Evolutionary conservation across 2,797 vertebrate genomes (phyloP), one percentile per base, ranked within the genome.

Genomic region (Gouania willdenowi): DNA sequence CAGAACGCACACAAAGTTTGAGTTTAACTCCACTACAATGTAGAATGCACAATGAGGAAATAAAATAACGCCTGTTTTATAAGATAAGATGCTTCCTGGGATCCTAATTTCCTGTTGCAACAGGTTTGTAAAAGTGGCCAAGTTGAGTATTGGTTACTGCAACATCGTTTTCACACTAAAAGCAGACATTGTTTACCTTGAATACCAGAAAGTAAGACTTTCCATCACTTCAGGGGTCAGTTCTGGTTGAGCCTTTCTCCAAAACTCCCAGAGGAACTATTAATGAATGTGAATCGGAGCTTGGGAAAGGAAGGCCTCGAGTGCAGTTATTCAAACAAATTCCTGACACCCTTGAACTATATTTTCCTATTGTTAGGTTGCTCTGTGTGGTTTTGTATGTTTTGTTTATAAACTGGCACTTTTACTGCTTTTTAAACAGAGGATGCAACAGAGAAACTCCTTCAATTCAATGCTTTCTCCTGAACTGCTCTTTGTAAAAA

Each of bases 81-180:
- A 57, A 87, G 79, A 84, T 81, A 83, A 80, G 51, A 77, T 62
- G 60, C 36, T 67, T 56, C 57, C 19, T 48, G 33, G 42, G 38
- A 45, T 14, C 5, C 36, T 30, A 17, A 40, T 59, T 70, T 67
- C 63, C 75, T 62, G 34, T 22, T 50, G 51, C 8, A 18, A 54
- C 41, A 42, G 33, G 79, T 60, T 65, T 62, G 82, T 69, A 41
- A 35, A 34, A 5, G n/a, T 46, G 70, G 35, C 53, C 72, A 33
- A 35, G 52, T 13, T 27, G 21, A 33, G 13, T 54, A 35, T 50
- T 26, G 43, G 31, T 42, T 14, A 10, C 14, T 14, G 14, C 13
- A 14, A 13, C 13, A 59, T 71, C 43, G 17, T 38, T 26, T 43
- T 40, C 7, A 38, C 22, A 22, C 22, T 35, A 33, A 71, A 68